Percentiles rank a stretch among this genome's conserved stretches.
Conservation (phyloP, 2,797 vertebrate genomes). For the Pterois miles region DNA sequence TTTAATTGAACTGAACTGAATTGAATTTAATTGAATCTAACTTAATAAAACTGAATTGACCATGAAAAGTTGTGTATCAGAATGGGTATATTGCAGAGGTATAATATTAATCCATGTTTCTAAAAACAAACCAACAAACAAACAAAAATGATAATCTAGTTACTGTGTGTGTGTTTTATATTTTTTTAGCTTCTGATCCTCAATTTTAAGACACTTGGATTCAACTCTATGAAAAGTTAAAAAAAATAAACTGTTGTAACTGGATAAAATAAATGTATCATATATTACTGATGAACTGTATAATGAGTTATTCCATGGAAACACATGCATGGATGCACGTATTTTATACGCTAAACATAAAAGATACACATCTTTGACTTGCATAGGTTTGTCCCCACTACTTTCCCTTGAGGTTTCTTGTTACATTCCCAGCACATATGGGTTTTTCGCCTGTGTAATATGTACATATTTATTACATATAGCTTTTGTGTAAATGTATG, state of each 20-base stretch:
- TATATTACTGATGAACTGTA: neutral
- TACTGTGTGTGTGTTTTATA: neutral
- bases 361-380: neutral
- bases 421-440: neutral
- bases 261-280: neutral
- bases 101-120: neutral
- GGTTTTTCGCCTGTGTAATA: neutral
- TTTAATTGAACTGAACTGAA: neutral
- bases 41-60: neutral
- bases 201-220: neutral
- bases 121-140: neutral
- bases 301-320: neutral
- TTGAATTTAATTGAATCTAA: neutral
- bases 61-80: too few relatives aligned
- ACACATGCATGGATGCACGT: neutral
- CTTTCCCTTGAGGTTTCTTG: conserved; percentile 2
- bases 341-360: neutral
- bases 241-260: neutral
- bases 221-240: neutral
- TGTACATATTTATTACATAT: neutral
- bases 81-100: neutral
- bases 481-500: conserved; percentile 4
- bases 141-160: neutral
- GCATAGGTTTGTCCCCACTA: neutral
- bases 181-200: neutral